Conservation (phyloP, 2,888 invertebrate genomes). For the Lucinisca nassula region DNA sequence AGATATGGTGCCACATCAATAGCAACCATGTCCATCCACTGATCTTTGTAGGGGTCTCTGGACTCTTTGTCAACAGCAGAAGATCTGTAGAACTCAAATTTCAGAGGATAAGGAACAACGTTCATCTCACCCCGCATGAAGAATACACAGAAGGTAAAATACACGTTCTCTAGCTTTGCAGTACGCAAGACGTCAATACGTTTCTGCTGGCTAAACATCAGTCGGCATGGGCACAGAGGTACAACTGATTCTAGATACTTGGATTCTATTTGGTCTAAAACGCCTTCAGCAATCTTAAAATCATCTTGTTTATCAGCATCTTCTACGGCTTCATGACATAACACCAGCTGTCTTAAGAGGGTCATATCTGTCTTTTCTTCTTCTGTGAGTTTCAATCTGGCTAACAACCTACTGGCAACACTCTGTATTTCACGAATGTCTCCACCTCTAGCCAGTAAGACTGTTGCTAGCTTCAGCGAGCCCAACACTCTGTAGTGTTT, state of each 20-base stretch:
- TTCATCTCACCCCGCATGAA: neutral
- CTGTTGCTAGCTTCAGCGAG: neutral
- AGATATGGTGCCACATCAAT: neutral
- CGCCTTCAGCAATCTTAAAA: neutral
- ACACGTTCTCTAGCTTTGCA: neutral
- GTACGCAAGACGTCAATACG: neutral
- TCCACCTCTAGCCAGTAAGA: neutral
- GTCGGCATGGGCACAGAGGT: neutral
- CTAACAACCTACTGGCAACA: neutral
- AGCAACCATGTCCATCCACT: neutral
- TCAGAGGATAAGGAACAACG: neutral
- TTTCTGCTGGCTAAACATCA: neutral
- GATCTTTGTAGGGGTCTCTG: neutral
- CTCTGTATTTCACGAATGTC: neutral
- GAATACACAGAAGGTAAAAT: neutral
- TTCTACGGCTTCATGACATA: neutral
- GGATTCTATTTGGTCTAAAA: neutral
- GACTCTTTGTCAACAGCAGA: neutral
- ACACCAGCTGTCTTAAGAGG: neutral
- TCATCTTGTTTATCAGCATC: neutral
- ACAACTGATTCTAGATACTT: neutral
- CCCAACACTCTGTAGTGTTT: neutral
- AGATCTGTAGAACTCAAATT: slow-evolving; percentile 2
- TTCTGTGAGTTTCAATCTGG: neutral
- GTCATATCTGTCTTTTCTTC: neutral